Base-by-base conservation (phyloP, 2,113 vertebrate species). In the Hystrix cristata region DNA sequence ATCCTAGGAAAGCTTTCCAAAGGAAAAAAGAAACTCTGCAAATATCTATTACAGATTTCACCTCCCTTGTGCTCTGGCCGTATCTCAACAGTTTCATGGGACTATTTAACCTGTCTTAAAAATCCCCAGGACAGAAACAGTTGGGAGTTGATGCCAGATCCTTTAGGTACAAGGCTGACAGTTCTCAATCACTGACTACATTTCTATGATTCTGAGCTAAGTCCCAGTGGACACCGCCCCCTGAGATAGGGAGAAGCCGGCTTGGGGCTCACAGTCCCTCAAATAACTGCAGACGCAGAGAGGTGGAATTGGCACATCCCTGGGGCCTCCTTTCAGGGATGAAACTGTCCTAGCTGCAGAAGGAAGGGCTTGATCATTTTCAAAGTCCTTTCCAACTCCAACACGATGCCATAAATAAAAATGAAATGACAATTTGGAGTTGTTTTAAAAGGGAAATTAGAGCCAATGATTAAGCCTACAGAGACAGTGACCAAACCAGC, bases 401-500 rank as follows among this genome's bases (percentile, higher is more conserved):
- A 38, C 29, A 1, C 25, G 67, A 89, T 74, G 90, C 74, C 57
- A 69, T 51, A 62, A 82, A 29, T 55, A 92, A 94, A 64, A 64
- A 59, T 38, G n/a, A 69, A 94, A 85, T 84, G 57, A 59, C 38
- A 82, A 85, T 16, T 3, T 81, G 15, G 81, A 65, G 4, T 89
- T 69, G 19, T 76, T 29, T 69, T 76, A 60, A 34, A 86, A 88
- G 46, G 51, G 64, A 76, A 94, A 76, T 59, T 25, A n/a, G 23
- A 81, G 19, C 15, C 62, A 78, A 53, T n/a, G 34, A 14, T 51
- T 69, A 29, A 91, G 12, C n/a, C 62, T 18, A 60, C 18, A 83
- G 92, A 95, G 92, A 82, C 21, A 64, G 67, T 4, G 57, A n/a
- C 80, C 81, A 81, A 27, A 82, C 16, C 51, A 57, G 34, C 89